A percentile compares a stretch with the other conserved stretches of the same genome.
Conservation (phyloP, 2,113 vertebrate species). For the Galeopterus variegatus region DNA sequence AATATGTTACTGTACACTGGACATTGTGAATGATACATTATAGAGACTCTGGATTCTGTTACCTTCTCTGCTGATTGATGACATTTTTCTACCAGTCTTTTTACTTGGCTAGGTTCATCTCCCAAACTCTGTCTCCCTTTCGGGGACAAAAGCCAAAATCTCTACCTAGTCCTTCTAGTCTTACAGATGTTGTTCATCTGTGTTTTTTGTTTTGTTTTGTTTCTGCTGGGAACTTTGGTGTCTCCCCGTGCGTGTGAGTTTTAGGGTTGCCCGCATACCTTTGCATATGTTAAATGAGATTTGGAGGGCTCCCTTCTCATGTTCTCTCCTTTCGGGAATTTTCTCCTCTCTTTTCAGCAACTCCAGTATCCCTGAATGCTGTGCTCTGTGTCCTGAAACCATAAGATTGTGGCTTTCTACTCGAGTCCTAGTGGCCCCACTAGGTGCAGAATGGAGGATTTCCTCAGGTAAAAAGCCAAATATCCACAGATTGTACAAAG, state of each 20-base stretch:
- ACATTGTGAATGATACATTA: rapidly evolving
- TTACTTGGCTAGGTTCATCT: not conserved
- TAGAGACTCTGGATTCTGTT: not conserved
- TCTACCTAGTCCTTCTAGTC: rapidly evolving
- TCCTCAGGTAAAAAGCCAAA: not conserved
- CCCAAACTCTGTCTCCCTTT: not conserved
- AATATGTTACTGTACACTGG: rapidly evolving
- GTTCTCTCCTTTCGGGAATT: not conserved
- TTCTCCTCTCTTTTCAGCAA: not conserved
- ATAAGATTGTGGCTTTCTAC: not conserved
- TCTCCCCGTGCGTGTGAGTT: not conserved
- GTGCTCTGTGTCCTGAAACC: not conserved
- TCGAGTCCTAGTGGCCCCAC: not conserved
- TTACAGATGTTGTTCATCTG: not conserved
- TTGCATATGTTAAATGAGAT: rapidly evolving
- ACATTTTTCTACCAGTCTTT: not conserved
- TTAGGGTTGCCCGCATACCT: not conserved
- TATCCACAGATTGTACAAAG: rapidly evolving
- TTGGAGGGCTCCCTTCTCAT: rapidly evolving
- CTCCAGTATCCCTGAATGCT: not conserved
- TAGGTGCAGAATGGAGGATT: not conserved
- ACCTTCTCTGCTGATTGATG: not conserved
- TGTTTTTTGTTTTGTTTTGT: not conserved
- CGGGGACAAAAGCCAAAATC: not conserved
- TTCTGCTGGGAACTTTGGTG: no score